Percentiles rank a stretch among this genome's conserved stretches.
Conservation (phyloP, 2,797 vertebrate genomes). For the Cyprinella venusta region DNA sequence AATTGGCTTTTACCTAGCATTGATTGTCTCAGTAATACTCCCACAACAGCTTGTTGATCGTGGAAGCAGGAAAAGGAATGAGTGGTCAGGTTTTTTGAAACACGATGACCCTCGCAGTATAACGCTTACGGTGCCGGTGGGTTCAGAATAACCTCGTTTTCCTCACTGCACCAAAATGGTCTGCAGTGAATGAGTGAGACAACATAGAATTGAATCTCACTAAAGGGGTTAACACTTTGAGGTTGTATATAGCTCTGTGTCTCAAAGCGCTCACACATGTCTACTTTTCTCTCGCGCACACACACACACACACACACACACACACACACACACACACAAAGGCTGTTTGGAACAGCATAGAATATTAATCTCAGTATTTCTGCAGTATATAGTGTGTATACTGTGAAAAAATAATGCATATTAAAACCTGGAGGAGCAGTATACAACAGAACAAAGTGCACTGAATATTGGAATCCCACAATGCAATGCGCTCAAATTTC, state of each 20-base stretch:
- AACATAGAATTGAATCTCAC: conserved; percentile 32
- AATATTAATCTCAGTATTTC: background rate
- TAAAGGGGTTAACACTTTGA: conserved; percentile 49
- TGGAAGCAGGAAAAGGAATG: conserved; percentile 13
- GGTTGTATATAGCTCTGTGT: conserved; percentile 31
- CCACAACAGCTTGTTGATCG: conserved; percentile 22
- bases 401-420: background rate
- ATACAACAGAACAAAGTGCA: background rate
- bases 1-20: conserved; percentile 33
- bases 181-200: conserved; percentile 27
- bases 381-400: background rate
- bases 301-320: too few relatives aligned
- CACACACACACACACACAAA: conserved; percentile 21
- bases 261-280: conserved; percentile 11
- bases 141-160: conserved; percentile 31
- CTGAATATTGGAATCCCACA: background rate
- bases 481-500: background rate
- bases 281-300: conserved; percentile 24
- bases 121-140: conserved; percentile 33
- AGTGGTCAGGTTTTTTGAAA: conserved; percentile 28
- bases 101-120: conserved; percentile 23
- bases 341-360: background rate
- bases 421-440: background rate
- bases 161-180: conserved; percentile 29
- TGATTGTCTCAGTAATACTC: conserved; percentile 39